Conservation (phyloP, 2,113 vertebrate genomes). For the Hypomesus transpacificus region DNA sequence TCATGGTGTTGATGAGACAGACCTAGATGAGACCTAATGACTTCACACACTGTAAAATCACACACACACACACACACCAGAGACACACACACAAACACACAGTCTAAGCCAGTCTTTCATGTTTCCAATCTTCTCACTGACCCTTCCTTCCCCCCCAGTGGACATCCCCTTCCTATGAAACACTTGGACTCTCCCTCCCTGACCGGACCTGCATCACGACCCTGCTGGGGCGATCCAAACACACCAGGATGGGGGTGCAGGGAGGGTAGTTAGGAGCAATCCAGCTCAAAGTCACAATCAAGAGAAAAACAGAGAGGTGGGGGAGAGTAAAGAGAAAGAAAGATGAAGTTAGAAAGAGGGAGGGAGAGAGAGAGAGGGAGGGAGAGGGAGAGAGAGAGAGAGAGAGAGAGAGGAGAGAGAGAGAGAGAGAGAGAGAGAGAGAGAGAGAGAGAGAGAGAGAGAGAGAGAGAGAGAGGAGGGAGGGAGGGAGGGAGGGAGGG, state of each 20-base stretch:
- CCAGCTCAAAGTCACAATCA: no score
- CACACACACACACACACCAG: not conserved
- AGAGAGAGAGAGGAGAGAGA: no score
- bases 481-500: not conserved
- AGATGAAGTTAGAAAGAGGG: no score
- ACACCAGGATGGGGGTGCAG: no score
- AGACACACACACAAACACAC: not conserved
- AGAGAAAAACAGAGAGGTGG: no score
- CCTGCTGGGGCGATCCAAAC: no score
- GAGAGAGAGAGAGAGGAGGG: not conserved
- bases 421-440: not conserved
- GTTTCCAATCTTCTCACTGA: not conserved
- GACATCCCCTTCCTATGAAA: not conserved
- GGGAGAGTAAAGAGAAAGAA: no score
- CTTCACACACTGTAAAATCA: no score
- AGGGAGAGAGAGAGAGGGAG: not conserved
- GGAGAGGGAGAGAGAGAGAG: not conserved
- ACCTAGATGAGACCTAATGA: no score
- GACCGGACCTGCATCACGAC: no score
- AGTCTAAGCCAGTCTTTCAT: not conserved
- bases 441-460: not conserved
- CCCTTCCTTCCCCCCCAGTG: not conserved
- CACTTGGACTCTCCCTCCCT: no score
- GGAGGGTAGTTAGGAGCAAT: no score
- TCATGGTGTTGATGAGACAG: not conserved